A percentile compares a stretch with the other conserved stretches of the same genome.
phyloP scores from a whole-genome alignment of 2,113 vertebrate genomes.

The Chauna torquata region DNA sequence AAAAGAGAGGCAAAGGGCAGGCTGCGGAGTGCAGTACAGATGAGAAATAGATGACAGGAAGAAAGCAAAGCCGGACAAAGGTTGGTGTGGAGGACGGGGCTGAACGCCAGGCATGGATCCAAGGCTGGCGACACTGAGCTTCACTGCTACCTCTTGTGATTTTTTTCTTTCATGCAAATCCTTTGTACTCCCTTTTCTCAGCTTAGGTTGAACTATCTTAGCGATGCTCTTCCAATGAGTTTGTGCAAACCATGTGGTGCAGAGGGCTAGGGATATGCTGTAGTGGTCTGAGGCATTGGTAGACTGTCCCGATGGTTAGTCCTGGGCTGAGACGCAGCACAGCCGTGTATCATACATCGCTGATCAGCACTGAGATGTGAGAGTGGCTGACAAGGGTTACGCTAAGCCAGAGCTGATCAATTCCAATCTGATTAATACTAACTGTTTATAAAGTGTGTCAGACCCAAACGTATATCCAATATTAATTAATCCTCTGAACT shows the following conservation, averaged over 20 bases:
- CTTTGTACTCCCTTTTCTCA: neutral
- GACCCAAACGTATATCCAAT: neutral
- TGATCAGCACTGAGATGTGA: neutral
- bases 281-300: neutral
- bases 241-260: fast-evolving
- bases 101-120: neutral
- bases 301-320: fast-evolving
- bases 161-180: neutral
- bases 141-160: neutral
- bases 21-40: neutral
- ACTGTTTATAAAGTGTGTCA: conserved; percentile 37
- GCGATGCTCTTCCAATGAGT: neutral
- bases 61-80: neutral
- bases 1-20: neutral
- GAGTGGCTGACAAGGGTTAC: neutral
- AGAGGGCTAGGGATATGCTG: neutral
- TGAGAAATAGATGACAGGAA: neutral
- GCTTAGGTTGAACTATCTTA: neutral
- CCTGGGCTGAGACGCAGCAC: neutral
- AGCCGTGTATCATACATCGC: neutral
- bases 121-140: neutral
- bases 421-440: conserved; percentile 30
- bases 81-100: neutral
- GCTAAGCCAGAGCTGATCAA: neutral
- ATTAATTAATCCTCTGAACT: neutral